These are phyloP conservation scores for Forbesichthys agassizii DNA, from an alignment of 2,113 vertebrate genomes.

Conservation along the genomic window DNA sequence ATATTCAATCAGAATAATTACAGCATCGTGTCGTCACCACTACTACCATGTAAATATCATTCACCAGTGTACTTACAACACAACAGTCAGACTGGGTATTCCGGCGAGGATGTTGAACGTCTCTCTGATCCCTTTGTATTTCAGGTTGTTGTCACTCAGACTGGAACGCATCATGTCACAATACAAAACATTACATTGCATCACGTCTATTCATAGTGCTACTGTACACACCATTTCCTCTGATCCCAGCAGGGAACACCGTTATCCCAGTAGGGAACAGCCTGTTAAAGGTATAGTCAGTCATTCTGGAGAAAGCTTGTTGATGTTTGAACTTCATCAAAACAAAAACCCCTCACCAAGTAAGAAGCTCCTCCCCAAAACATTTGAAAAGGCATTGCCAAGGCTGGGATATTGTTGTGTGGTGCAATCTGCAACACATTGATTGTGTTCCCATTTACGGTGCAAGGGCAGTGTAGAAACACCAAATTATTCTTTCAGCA, in stretches of 20 bases:
- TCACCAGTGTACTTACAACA: slow-evolving; percentile 78
- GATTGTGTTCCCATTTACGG: too few species aligned
- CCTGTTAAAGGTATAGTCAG: too few species aligned
- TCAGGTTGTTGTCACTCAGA: slow-evolving; percentile 83
- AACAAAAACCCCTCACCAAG: too few species aligned
- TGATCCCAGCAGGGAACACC: background rate
- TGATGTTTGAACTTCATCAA: too few species aligned
- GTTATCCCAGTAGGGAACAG: background rate
- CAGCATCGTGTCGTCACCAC: too few species aligned
- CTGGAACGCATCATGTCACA: slow-evolving; percentile 58
- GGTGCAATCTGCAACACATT: too few species aligned
- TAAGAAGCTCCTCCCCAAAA: background rate
- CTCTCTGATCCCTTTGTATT: slow-evolving; percentile 65
- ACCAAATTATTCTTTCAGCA: too few species aligned
- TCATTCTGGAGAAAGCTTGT: too few species aligned
- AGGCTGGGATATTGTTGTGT: too few species aligned
- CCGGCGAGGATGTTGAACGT: slow-evolving; percentile 66
- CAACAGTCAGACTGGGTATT: slow-evolving; percentile 68
- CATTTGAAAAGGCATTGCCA: background rate
- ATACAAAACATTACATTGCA: background rate
- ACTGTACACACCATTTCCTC: background rate
- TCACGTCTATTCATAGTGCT: too few species aligned
- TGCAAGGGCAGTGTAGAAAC: too few species aligned
- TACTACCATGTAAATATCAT: background rate
- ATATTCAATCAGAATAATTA: too few species aligned